phyloP scores from a whole-genome alignment of 92 coral and sea anemone species.

The Paramuricea clavata region DNA sequence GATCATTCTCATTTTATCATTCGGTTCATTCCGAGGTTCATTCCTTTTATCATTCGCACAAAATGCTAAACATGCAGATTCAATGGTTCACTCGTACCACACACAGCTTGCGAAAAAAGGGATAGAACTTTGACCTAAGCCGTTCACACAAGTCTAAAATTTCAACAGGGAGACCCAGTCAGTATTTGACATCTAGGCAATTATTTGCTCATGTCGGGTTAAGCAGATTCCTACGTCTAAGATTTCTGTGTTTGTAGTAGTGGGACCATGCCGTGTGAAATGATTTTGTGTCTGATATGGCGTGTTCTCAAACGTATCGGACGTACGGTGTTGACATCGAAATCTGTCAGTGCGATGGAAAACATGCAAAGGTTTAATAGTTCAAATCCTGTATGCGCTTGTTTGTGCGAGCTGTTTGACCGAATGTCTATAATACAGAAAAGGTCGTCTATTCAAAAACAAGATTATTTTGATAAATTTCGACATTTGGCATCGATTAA shows the following conservation, averaged over 20 bases:
- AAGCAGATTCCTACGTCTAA: not conserved
- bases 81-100: too few species aligned
- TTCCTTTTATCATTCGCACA: too few species aligned
- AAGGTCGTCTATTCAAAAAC: not conserved
- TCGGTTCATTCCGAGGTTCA: too few species aligned
- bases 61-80: too few species aligned
- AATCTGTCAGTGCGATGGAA: conserved; percentile 16
- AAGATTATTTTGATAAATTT: not conserved
- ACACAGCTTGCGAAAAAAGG: too few species aligned
- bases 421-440: not conserved
- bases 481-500: not conserved
- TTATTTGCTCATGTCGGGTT: not conserved
- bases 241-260: not conserved
- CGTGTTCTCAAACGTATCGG: not conserved
- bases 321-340: not conserved
- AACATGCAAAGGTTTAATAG: not conserved
- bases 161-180: not conserved
- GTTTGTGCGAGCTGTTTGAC: not conserved
- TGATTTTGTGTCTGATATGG: not conserved
- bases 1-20: too few species aligned
- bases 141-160: too few species aligned
- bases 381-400: not conserved
- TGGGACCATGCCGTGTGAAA: not conserved
- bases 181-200: not conserved
- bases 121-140: too few species aligned